Evolutionary conservation across 2,113 vertebrate genomes (phyloP), one percentile per base, ranked within the genome.

Genomic region (Hippocampus comes): DNA sequence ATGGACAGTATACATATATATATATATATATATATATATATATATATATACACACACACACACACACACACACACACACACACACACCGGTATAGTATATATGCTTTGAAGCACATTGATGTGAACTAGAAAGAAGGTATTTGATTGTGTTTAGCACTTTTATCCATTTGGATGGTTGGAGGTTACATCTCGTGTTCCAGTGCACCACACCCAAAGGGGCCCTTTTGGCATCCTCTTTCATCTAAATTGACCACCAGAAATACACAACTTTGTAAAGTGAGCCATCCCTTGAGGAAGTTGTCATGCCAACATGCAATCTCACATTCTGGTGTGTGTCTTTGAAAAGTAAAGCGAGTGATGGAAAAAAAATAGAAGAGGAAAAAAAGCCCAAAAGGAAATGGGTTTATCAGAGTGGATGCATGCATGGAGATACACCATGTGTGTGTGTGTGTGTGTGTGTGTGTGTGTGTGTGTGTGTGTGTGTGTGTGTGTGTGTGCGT

Each of bases 211-310:
- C 77, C 81, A 41, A 57, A 51, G 82, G 65, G 74, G 69, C 75
- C 89, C 82, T 87, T 90, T 88, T 88, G 86, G 77, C 73, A 68
- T 81, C 87, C 74, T 74, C 79, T 78, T 74, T 75, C 75, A 67
- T 86, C 81, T 74, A 73, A 87, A 87, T 74, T 73, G 81, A 80
- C 84, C 81, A 82, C 78, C 70, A 80, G 87, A 88, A 87, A 91
- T 71, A 67, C 83, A 78, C 89, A 88, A 80, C 86, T 71, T 67
- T 72, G 86, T 81, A 85, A 87, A 83, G 82, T 68, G 85, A 86
- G 78, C 84, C n/a, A 60, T 71, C 87, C 21, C 71, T 4, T 1
- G 83, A 76, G 85, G 75, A 78, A 59, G 79, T 68, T 73, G 67
- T 9, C 63, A 64, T 79, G 78, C 60, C 77, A 74, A 77, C 69